Evolutionary conservation across 1,140 invertebrate genomes (phyloP).

Genomic region (Drosophila trapezifrons): DNA sequence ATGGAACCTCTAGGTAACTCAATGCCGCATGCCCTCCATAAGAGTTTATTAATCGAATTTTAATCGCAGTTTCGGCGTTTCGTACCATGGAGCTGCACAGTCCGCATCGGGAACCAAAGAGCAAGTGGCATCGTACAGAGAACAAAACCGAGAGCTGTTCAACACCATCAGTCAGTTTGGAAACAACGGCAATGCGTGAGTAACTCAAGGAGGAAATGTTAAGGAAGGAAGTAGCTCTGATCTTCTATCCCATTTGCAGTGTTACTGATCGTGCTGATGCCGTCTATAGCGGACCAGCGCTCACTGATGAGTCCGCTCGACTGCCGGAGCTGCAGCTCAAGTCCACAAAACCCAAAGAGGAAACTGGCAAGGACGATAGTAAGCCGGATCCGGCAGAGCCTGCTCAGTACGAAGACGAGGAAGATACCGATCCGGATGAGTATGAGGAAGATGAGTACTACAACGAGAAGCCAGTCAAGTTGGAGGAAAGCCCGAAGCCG

Average conservation of each 20-base stretch:
- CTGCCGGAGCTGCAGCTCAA: conserved; percentile 71
- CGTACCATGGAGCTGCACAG: conserved; percentile 92
- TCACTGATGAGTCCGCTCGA: conserved; percentile 72
- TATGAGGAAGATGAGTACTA: conserved; percentile 85
- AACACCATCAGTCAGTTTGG: conserved; percentile 84
- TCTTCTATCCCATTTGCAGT: conserved; percentile 25
- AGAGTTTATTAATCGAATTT: not conserved
- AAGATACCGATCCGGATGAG: conserved; percentile 85
- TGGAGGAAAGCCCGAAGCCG: conserved; percentile 53
- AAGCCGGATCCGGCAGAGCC: conserved; percentile 51
- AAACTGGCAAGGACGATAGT: conserved; percentile 26
- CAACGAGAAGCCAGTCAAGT: conserved; percentile 70
- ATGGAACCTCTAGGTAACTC: conserved; percentile 86
- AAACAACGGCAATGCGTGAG: conserved; percentile 67
- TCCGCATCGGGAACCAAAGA: conserved; percentile 89
- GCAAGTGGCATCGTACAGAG: conserved; percentile 84
- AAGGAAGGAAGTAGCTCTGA: not conserved
- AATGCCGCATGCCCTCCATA: conserved; percentile 56
- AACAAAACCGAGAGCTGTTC: conserved; percentile 83
- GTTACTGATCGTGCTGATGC: conserved; percentile 79
- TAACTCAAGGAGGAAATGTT: not conserved
- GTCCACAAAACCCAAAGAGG: conserved; percentile 70
- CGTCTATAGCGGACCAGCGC: conserved; percentile 68
- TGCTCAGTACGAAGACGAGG: conserved; percentile 79
- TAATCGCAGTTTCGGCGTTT: conserved; percentile 88